Evolutionary conservation across 2,888 invertebrate species (phyloP).

Genomic region (Drosophila eohydei): DNA sequence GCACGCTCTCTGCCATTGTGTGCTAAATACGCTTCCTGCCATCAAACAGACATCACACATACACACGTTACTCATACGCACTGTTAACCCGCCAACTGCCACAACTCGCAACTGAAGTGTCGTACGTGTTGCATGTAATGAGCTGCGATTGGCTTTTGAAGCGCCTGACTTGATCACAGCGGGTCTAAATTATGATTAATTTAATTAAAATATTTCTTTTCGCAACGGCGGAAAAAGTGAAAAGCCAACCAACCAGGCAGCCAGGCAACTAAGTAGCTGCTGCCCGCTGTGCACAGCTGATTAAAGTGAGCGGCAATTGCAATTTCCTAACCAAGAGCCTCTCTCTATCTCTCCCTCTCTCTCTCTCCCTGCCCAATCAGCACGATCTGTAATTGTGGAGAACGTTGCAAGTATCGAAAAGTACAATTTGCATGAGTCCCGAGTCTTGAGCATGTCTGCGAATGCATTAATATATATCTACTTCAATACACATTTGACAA

Average conservation of each 20-base stretch:
- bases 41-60: conserved; percentile 34
- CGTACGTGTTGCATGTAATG: conserved; percentile 37
- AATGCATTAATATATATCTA: background rate
- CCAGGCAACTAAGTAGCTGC: conserved; percentile 15
- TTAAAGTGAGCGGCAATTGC: conserved; percentile 52
- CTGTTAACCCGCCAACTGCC: conserved; percentile 58
- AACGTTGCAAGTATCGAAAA: conserved; percentile 90
- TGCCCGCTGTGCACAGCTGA: conserved; percentile 36
- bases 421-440: conserved; percentile 11
- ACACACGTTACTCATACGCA: conserved; percentile 74
- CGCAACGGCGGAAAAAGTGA: conserved; percentile 33
- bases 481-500: background rate
- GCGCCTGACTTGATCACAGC: conserved; percentile 44
- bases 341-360: conserved; percentile 7
- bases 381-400: conserved; percentile 90
- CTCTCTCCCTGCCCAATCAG: conserved; percentile 40
- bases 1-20: conserved; percentile 58
- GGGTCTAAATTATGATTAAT: conserved; percentile 61
- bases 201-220: conserved; percentile 64
- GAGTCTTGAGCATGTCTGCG: conserved; percentile 23
- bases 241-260: conserved; percentile 25
- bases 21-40: conserved; percentile 76
- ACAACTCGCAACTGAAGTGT: conserved; percentile 17
- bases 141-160: conserved; percentile 43
- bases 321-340: conserved; percentile 27